Evolutionary conservation across 2,113 vertebrate species (phyloP).

Genomic region (Oreotragus oreotragus): DNA sequence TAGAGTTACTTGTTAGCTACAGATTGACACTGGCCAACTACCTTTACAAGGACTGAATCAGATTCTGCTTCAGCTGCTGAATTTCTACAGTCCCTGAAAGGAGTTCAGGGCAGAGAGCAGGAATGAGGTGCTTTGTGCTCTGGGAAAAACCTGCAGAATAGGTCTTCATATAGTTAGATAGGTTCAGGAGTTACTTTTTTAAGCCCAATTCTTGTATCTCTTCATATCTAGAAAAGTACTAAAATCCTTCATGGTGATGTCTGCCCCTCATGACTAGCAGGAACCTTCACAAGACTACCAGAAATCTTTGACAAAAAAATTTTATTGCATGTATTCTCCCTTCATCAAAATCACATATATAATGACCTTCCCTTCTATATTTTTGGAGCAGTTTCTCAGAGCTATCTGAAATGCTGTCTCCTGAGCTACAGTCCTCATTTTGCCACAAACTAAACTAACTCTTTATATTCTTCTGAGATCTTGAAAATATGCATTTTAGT

Average conservation of each 20-base stretch:
- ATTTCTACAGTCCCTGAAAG: background rate
- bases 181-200: background rate
- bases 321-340: background rate
- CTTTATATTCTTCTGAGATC: background rate
- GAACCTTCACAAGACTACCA: background rate
- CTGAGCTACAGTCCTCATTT: background rate
- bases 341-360: background rate
- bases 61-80: background rate
- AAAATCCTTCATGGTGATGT: background rate
- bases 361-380: background rate
- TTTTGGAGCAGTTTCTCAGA: background rate
- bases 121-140: background rate
- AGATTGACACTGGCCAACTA: background rate
- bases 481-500: background rate
- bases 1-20: background rate
- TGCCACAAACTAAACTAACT: background rate
- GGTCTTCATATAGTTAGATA: background rate
- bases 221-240: background rate
- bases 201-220: background rate
- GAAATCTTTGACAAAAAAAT: background rate
- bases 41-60: background rate
- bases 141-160: background rate
- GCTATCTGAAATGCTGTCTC: background rate
- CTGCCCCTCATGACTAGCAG: background rate
- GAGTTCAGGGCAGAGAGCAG: background rate